phyloP scores from a whole-genome alignment of 2,113 vertebrate genomes.

The Willisornis vidua region DNA sequence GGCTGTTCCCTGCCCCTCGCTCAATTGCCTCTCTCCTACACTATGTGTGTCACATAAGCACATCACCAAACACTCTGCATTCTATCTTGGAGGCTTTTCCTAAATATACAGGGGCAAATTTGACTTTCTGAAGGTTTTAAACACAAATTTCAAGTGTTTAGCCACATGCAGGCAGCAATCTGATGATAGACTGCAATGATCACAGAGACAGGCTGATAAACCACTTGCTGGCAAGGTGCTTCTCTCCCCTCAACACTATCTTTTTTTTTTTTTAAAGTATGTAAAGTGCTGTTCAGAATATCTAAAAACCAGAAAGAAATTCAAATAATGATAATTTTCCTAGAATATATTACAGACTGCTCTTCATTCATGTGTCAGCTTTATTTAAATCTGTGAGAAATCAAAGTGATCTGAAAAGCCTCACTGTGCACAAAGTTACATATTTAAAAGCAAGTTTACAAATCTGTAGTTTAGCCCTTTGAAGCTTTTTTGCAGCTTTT shows the following conservation, averaged over 20 bases:
- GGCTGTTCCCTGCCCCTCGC: accelerated
- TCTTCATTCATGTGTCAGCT: not conserved
- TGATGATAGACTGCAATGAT: not conserved
- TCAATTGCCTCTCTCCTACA: not conserved
- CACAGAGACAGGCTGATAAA: not conserved
- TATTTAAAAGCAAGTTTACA: slow-evolving; percentile 32
- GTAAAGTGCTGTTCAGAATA: not conserved
- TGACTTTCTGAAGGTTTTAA: not conserved
- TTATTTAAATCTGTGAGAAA: not conserved
- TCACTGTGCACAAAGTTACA: not conserved
- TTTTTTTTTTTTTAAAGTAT: too few species aligned
- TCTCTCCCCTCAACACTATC: not conserved
- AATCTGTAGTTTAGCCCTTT: slow-evolving; percentile 17
- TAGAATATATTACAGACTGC: not conserved
- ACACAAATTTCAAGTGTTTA: not conserved
- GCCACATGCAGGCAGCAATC: not conserved
- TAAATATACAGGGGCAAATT: not conserved
- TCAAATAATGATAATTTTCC: not conserved
- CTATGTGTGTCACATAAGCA: not conserved
- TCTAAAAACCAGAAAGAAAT: not conserved
- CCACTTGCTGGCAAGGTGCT: not conserved
- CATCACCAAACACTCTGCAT: not conserved
- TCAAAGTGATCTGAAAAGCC: slow-evolving; percentile 13
- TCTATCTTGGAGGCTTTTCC: not conserved
- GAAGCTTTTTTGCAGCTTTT: slow-evolving; percentile 25